Evolutionary conservation across 2,113 vertebrate species (phyloP), one percentile per base, ranked within the genome.

Genomic region (Pantherophis guttatus): DNA sequence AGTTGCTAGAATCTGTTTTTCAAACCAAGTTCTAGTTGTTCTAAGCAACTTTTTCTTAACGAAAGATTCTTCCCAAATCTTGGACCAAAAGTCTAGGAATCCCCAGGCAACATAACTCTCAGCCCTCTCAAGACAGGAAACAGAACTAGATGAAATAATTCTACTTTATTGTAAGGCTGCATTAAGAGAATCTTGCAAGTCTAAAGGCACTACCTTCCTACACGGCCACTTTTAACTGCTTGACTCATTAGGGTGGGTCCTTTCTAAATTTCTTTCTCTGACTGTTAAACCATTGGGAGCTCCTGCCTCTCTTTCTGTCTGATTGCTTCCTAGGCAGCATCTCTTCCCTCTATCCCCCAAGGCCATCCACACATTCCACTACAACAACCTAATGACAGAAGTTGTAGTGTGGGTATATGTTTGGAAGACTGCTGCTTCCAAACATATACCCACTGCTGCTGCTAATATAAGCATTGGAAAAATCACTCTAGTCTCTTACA

Each of bases 391-490:
- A 39, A 81, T 81, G 33, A 81, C 44, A 39, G 75, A 81, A 81
- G 33, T 19, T 81, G 70, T 81, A 39, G 33, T 81, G 17, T 0
- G 8, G 7, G 33, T 81, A 81, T 39, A 39, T 39, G 70, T 81
- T 81, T 39, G 70, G n/a, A 81, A 81, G 15, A 39, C n/a, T 81
- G 70, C 70, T 81, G 33, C 70, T 81, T 44, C 39, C 39, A 44
- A 44, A 44, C 39, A 44, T 44, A 44, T 44, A 44, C 39, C 39
- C 39, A 39, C n/a, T 81, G n/a, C 70, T 81, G 33, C 70, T 81
- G 33, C 15, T 39, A 81, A 81, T 44, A 33, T 81, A 39, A 81
- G 91, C 23, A 85, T 8, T 65, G 70, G 70, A 88, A 96, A 94
- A 91, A 87, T 86, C 92, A 54, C 62, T 1, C 13, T 48, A 58